phyloP scores from a whole-genome alignment of 2,888 invertebrate species.

The Ligdia adustata region DNA sequence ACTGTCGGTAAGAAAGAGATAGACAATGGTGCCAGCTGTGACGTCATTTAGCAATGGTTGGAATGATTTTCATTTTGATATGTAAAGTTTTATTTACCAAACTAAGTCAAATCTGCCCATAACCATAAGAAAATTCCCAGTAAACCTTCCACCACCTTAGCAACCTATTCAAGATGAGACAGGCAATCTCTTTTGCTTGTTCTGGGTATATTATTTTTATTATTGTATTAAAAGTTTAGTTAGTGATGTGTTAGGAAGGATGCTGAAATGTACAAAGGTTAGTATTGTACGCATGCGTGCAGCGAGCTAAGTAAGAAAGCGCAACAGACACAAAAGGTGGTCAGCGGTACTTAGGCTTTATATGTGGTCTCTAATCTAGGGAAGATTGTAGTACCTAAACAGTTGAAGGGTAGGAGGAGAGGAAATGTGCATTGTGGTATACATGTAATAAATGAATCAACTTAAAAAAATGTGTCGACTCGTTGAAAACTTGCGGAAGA shows the following conservation, averaged over 20 bases:
- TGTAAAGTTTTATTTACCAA: too few relatives aligned
- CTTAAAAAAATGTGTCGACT: too few relatives aligned
- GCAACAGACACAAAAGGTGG: slow-evolving; percentile 60
- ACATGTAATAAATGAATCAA: too few relatives aligned
- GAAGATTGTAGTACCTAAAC: too few relatives aligned
- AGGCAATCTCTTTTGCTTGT: slow-evolving; percentile 45
- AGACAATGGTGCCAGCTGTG: slow-evolving; percentile 32
- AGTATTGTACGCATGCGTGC: slow-evolving; percentile 79
- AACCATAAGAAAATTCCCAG: slow-evolving; percentile 30
- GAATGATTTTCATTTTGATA: too few relatives aligned
- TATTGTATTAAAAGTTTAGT: slow-evolving; percentile 36
- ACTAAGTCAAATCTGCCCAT: slow-evolving; percentile 31
- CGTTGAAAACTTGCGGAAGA: too few relatives aligned
- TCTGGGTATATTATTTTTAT: not conserved
- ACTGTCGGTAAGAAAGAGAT: slow-evolving; percentile 34
- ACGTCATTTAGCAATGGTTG: not conserved
- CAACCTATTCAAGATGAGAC: slow-evolving; percentile 58
- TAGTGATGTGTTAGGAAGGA: slow-evolving; percentile 76
- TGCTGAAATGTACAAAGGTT: slow-evolving; percentile 82
- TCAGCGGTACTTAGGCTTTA: too few relatives aligned
- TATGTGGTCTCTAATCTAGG: too few relatives aligned
- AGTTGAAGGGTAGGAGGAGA: too few relatives aligned
- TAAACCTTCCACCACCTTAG: slow-evolving; percentile 47
- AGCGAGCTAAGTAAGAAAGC: slow-evolving; percentile 76
- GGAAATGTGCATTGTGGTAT: too few relatives aligned